phyloP scores from a whole-genome alignment of 2,797 vertebrate genomes.

The Siniperca scherzeri region DNA sequence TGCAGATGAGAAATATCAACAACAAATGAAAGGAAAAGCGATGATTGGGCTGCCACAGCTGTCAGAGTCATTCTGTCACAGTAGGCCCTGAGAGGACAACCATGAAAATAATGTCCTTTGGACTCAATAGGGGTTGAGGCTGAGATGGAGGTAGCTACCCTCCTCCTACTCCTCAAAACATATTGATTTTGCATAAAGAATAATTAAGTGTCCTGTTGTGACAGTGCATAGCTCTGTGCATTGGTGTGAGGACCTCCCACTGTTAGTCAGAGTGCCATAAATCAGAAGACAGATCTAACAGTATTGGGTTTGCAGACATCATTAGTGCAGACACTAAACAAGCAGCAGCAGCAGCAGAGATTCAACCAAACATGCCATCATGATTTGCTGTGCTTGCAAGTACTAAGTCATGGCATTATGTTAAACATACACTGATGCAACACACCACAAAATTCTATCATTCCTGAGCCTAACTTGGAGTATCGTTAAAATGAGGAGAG shows the following conservation, averaged over 20 bases:
- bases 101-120: constrained; percentile 70
- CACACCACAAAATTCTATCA: constrained; percentile 12
- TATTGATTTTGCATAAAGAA: constrained; percentile 82
- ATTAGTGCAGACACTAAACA: constrained; percentile 40
- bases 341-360: constrained; percentile 33
- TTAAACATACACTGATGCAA: constrained; percentile 41
- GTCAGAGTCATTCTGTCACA: constrained; percentile 81
- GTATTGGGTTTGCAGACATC: constrained; percentile 35
- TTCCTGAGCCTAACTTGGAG: constrained; percentile 23
- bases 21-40: constrained; percentile 52
- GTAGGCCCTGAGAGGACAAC: constrained; percentile 63
- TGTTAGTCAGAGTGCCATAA: constrained; percentile 45
- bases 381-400: constrained; percentile 19
- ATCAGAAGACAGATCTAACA: constrained; percentile 52
- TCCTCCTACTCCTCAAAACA: constrained; percentile 45
- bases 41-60: constrained; percentile 72
- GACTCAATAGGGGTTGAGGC: constrained; percentile 56
- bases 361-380: neutral
- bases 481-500: constrained; percentile 57
- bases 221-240: constrained; percentile 42
- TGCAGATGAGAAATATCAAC: constrained; percentile 44
- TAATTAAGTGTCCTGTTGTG: constrained; percentile 78
- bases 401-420: neutral
- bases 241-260: constrained; percentile 58
- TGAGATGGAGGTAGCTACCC: constrained; percentile 40